These are phyloP conservation scores for Metopolophium dirhodum DNA, from an alignment of 1,140 invertebrate species.

Conservation along the genomic window DNA sequence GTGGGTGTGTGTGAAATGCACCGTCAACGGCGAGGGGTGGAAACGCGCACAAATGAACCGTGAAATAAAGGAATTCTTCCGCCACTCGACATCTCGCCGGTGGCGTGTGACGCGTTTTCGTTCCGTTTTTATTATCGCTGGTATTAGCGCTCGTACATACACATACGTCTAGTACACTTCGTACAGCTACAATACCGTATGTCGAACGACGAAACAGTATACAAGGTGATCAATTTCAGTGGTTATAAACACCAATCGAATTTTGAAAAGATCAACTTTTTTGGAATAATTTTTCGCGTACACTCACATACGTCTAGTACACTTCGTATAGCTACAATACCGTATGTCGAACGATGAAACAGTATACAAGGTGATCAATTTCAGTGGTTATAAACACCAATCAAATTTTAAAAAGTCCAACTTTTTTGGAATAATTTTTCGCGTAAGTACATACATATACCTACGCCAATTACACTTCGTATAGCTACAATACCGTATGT, in stretches of 20 bases:
- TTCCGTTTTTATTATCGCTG: conserved; percentile 25
- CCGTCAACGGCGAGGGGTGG: not conserved
- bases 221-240: not conserved
- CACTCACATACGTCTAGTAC: too few species aligned
- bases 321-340: too few species aligned
- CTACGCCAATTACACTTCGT: too few species aligned
- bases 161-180: not conserved
- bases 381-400: too few species aligned
- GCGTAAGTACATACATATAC: too few species aligned
- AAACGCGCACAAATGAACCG: conserved; percentile 13
- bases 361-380: too few species aligned
- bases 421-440: too few species aligned
- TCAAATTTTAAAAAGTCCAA: too few species aligned
- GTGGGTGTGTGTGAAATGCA: not conserved
- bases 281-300: too few species aligned
- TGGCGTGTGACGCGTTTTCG: not conserved
- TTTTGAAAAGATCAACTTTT: not conserved
- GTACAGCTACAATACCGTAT: not conserved
- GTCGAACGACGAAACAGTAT: not conserved
- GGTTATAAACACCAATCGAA: not conserved
- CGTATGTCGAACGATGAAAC: too few species aligned
- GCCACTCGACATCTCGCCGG: not conserved
- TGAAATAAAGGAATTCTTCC: conserved; percentile 11
- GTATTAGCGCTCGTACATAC: not conserved
- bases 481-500: too few species aligned